Evolutionary conservation across 2,888 invertebrate species (phyloP).

Genomic region (Pheosia gnoma): DNA sequence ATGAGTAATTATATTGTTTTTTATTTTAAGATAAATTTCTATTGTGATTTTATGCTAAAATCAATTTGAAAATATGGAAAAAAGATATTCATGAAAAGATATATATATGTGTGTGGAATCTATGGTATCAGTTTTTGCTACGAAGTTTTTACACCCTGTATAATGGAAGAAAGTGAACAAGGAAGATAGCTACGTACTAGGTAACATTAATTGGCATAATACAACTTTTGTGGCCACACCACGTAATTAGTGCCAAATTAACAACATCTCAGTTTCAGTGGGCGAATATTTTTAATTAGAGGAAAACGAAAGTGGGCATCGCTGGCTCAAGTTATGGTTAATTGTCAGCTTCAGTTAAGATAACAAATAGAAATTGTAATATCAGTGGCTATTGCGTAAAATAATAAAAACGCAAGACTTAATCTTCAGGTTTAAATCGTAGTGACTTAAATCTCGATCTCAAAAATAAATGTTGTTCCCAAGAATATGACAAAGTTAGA

Average conservation of each 20-base stretch:
- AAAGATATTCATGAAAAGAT: too few relatives aligned
- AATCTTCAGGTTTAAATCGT: too few relatives aligned
- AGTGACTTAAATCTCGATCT: too few relatives aligned
- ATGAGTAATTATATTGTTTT: too few relatives aligned
- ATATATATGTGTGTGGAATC: too few relatives aligned
- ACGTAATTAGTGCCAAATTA: slow-evolving; percentile 37
- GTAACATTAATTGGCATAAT: slow-evolving; percentile 3
- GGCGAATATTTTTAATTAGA: slow-evolving; percentile 46
- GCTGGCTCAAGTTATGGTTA: slow-evolving; percentile 12
- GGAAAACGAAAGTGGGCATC: slow-evolving; percentile 45
- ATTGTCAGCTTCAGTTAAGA: slow-evolving; percentile 22
- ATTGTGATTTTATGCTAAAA: too few relatives aligned
- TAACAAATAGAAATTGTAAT: slow-evolving; percentile 5
- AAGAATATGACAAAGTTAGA: too few relatives aligned
- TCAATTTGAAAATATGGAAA: too few relatives aligned
- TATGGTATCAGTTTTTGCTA: too few relatives aligned
- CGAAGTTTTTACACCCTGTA: not conserved
- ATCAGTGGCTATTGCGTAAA: not conserved
- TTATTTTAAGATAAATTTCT: too few relatives aligned
- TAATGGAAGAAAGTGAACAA: not conserved
- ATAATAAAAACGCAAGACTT: too few relatives aligned
- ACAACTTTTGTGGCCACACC: not conserved
- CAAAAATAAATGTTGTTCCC: too few relatives aligned
- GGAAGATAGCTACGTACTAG: not conserved
- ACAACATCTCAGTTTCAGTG: slow-evolving; percentile 26